Conservation (phyloP, 1,140 invertebrate species). For the Papilio dardanus region DNA sequence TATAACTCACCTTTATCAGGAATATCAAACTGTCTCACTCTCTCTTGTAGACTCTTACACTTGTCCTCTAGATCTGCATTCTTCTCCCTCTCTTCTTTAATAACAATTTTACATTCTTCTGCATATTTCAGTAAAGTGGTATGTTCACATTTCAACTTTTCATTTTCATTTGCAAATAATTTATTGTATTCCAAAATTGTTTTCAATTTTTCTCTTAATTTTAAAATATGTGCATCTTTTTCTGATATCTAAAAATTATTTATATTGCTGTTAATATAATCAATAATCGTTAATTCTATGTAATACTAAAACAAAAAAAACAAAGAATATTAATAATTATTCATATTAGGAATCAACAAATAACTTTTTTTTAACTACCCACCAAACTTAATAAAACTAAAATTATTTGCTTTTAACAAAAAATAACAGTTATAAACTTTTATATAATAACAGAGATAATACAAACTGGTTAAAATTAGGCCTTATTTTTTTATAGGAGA, state of each 20-base stretch:
- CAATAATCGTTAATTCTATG: no score
- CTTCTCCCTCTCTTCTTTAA: constrained; percentile 63
- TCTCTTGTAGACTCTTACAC: constrained; percentile 71
- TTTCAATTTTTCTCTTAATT: constrained; percentile 72
- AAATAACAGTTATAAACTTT: no score
- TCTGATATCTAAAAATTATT: constrained; percentile 62
- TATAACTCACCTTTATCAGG: constrained; percentile 74
- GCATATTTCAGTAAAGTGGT: constrained; percentile 60
- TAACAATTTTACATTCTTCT: constrained; percentile 67
- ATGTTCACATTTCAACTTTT: constrained; percentile 61
- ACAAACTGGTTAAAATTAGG: no score
- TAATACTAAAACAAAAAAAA: no score
- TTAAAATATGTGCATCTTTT: constrained; percentile 67
- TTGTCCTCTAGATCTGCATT: constrained; percentile 57
- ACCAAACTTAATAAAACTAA: no score
- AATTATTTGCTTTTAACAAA: no score
- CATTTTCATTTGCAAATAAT: constrained; percentile 73
- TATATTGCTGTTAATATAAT: no score
- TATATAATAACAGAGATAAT: no score
- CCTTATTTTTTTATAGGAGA: no score
- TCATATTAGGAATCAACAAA: no score
- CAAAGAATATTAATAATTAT: no score
- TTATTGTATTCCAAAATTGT: constrained; percentile 70
- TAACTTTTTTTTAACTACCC: no score
- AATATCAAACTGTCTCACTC: constrained; percentile 70